phyloP scores from a whole-genome alignment of 2,888 invertebrate genomes.

The Folsomia candida region DNA sequence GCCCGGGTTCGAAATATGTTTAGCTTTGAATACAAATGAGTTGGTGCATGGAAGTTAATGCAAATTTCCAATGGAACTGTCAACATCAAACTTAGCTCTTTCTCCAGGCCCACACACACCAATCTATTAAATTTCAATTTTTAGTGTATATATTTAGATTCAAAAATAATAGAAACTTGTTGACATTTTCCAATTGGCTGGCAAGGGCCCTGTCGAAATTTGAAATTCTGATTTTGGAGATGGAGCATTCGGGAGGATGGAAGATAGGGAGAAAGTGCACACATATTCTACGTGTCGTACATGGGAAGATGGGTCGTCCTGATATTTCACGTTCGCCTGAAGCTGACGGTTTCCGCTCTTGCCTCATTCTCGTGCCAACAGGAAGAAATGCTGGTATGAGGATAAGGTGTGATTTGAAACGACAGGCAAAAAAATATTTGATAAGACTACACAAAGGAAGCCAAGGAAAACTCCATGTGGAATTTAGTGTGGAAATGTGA shows the following conservation, averaged over 20 bases:
- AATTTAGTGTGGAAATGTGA: neutral
- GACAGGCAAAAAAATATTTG: neutral
- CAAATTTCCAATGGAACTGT: too few species aligned
- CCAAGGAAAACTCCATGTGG: neutral
- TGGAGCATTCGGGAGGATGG: neutral
- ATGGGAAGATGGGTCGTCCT: too few species aligned
- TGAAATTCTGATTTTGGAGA: neutral
- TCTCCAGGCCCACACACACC: too few species aligned
- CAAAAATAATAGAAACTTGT: neutral
- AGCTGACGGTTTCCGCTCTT: neutral
- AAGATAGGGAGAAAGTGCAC: neutral
- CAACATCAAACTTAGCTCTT: too few species aligned
- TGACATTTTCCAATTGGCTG: neutral
- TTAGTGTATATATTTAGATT: neutral
- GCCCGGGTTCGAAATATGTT: slow-evolving; percentile 13
- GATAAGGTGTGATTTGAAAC: neutral
- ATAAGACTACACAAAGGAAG: neutral
- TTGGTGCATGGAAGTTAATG: neutral
- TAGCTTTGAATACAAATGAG: neutral
- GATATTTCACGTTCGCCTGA: neutral
- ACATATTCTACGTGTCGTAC: neutral
- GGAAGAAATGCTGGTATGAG: too few species aligned
- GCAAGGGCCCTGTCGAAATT: neutral
- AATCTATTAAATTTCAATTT: neutral
- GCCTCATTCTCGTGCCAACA: too few species aligned